Conservation (phyloP, 2,113 vertebrate genomes). For the Vimba vimba region DNA sequence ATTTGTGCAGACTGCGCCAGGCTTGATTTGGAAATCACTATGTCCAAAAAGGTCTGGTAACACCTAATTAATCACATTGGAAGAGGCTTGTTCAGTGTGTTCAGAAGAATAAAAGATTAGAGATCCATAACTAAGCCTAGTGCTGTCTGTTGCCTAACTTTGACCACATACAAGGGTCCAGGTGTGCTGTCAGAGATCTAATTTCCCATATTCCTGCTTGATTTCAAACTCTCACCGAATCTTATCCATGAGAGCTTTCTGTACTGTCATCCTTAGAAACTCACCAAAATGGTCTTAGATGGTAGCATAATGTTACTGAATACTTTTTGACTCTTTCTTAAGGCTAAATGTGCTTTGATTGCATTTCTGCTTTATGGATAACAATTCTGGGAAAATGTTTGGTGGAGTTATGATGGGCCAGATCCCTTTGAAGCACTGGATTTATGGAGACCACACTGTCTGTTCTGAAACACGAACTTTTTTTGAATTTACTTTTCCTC, state of each 20-base stretch:
- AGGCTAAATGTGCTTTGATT: not conserved
- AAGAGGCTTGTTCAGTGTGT: not conserved
- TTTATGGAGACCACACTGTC: constrained; percentile 1
- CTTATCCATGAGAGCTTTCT: not conserved
- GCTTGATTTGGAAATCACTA: constrained; percentile 11
- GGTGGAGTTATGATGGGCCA: not conserved
- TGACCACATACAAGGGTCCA: not conserved
- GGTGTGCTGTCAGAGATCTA: not conserved
- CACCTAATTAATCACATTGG: not conserved
- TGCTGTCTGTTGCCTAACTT: not conserved
- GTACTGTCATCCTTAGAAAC: not conserved
- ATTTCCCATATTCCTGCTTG: not conserved
- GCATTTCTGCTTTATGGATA: not conserved
- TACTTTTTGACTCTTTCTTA: not conserved
- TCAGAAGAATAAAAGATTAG: not conserved
- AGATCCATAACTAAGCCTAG: not conserved
- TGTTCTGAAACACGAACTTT: not conserved
- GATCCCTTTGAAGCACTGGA: not conserved
- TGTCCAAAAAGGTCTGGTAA: not conserved
- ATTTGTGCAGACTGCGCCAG: not conserved
- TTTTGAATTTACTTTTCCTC: not conserved
- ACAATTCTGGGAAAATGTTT: not conserved
- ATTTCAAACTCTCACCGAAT: not conserved
- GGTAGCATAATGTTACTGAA: not conserved
- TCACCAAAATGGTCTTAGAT: not conserved